These are phyloP conservation scores for Rana temporaria DNA, from an alignment of 2,113 vertebrate species.

Conservation along the genomic window DNA sequence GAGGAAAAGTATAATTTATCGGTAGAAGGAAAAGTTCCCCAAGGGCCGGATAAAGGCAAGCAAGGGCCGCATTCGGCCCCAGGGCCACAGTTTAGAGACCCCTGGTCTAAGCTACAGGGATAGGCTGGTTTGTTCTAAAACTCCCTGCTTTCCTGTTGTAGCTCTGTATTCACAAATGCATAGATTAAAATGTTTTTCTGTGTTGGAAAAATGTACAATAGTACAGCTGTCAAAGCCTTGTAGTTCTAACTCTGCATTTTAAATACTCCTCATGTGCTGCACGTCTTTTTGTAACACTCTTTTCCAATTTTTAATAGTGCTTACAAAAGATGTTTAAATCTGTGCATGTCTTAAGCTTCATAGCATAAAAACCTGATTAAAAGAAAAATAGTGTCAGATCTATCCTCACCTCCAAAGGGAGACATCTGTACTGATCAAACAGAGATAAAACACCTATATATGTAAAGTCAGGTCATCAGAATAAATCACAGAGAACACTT, in stretches of 20 bases:
- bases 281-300: conserved; percentile 5
- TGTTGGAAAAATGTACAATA: too few relatives aligned
- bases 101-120: too few relatives aligned
- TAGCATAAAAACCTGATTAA: conserved; percentile 33
- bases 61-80: too few relatives aligned
- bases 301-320: conserved; percentile 21
- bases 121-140: too few relatives aligned
- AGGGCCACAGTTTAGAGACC: too few relatives aligned
- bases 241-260: background rate
- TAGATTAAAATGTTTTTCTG: too few relatives aligned
- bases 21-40: too few relatives aligned
- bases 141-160: too few relatives aligned
- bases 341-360: conserved; percentile 16
- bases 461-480: conserved; percentile 36
- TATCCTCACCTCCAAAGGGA: conserved; percentile 44
- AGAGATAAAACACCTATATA: conserved; percentile 33
- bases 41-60: too few relatives aligned
- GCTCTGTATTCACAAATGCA: too few relatives aligned
- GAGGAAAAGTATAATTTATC: too few relatives aligned
- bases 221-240: too few relatives aligned
- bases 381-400: conserved; percentile 39
- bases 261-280: background rate
- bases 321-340: conserved; percentile 28
- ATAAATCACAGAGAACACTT: conserved; percentile 33
- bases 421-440: conserved; percentile 41